Percentiles rank a stretch among this genome's conserved stretches.
phyloP scores from a whole-genome alignment of 2,888 invertebrate species.

The Dynastes maya region DNA sequence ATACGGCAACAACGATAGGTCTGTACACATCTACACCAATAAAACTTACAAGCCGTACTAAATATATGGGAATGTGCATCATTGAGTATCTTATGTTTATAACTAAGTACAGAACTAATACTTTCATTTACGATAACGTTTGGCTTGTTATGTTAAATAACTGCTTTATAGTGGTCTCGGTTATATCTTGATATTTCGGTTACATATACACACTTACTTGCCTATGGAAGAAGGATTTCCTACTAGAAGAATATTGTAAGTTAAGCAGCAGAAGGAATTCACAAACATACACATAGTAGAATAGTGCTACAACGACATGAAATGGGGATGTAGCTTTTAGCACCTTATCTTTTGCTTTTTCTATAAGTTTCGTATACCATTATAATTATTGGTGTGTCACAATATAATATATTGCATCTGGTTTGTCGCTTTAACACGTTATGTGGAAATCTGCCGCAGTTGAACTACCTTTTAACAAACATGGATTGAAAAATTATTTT shows the following conservation, averaged over 20 bases:
- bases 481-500: no score
- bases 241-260: slow-evolving; percentile 22
- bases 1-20: slow-evolving; percentile 47
- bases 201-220: neutral
- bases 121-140: neutral
- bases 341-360: slow-evolving; percentile 16
- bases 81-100: neutral
- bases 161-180: neutral
- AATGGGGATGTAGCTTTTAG: slow-evolving; percentile 21
- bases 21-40: slow-evolving; percentile 45
- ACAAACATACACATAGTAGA: slow-evolving; percentile 18
- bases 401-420: no score
- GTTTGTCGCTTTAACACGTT: no score
- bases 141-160: slow-evolving; percentile 1
- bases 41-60: slow-evolving; percentile 11
- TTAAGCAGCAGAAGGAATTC: slow-evolving; percentile 3
- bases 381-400: no score
- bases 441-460: no score
- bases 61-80: slow-evolving; percentile 7
- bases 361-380: neutral
- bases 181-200: neutral
- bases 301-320: slow-evolving; percentile 8
- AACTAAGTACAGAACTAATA: slow-evolving; percentile 8
- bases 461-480: no score
- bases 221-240: slow-evolving; percentile 4